A percentile compares a stretch with the other conserved stretches of the same genome.
These are phyloP conservation scores for Cheilinus undulatus DNA, from an alignment of 2,113 vertebrate species.

Conservation along the genomic window DNA sequence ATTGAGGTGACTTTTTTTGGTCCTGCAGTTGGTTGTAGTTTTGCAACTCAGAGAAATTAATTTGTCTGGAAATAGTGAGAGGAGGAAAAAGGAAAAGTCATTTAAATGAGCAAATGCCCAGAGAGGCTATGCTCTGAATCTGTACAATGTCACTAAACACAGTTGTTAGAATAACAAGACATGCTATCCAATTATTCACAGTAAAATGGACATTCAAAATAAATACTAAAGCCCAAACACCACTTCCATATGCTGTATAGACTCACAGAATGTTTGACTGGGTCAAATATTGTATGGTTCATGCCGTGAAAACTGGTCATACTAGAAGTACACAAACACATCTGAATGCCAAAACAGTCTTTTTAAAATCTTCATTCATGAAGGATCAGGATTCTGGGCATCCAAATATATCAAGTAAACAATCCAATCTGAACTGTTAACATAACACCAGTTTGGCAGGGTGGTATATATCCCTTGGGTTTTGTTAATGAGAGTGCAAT, in stretches of 20 bases:
- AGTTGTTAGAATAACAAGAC: no score
- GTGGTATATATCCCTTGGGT: no score
- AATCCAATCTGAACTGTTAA: no score
- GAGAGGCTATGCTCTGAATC: constrained; percentile 35
- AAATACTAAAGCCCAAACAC: background rate
- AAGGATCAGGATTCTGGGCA: background rate
- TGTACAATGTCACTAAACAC: constrained; percentile 34
- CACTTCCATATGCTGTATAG: background rate
- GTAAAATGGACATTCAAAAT: background rate
- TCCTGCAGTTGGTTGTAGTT: constrained; percentile 64
- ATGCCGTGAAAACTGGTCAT: background rate
- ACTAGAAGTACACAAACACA: background rate
- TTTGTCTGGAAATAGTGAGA: constrained; percentile 64
- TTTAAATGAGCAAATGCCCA: constrained; percentile 63
- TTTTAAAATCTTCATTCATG: constrained; percentile 4
- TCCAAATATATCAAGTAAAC: no score
- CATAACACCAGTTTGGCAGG: no score
- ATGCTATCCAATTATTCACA: constrained; percentile 2
- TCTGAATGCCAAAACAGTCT: background rate
- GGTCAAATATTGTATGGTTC: background rate
- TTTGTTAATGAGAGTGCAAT: no score
- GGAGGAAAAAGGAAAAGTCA: background rate
- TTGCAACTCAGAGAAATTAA: constrained; percentile 63
- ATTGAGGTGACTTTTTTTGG: constrained; percentile 53
- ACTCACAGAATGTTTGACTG: no score